Evolutionary conservation across 2,797 vertebrate genomes (phyloP).

Genomic region (Spea hammondii): DNA sequence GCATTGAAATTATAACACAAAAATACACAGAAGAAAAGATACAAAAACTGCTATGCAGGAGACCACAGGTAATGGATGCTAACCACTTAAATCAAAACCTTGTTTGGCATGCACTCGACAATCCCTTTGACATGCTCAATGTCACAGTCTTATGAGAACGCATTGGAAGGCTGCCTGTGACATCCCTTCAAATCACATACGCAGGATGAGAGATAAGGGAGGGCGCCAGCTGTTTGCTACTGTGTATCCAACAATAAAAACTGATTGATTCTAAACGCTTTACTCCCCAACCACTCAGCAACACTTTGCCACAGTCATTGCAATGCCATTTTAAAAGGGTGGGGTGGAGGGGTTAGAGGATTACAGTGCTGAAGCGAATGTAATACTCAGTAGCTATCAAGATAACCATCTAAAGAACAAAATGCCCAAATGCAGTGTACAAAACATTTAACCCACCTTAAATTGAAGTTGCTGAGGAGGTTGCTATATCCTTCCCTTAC

Average conservation of each 20-base stretch:
- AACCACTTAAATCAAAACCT: not conserved
- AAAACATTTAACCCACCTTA: not conserved
- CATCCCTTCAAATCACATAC: constrained; percentile 21
- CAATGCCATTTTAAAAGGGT: constrained; percentile 18
- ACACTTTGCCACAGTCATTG: constrained; percentile 16
- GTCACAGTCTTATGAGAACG: constrained; percentile 28
- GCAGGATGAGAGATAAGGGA: constrained; percentile 28
- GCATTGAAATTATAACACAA: too few relatives aligned
- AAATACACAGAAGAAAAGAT: too few relatives aligned
- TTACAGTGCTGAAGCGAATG: constrained; percentile 3
- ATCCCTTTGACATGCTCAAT: constrained; percentile 36
- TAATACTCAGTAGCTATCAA: constrained; percentile 13
- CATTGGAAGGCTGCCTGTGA: constrained; percentile 33
- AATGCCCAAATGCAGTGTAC: not conserved
- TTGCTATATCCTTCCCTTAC: not conserved
- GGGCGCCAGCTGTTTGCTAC: constrained; percentile 32
- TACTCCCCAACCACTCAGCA: constrained; percentile 27
- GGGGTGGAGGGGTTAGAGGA: constrained; percentile 7
- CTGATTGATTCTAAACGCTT: constrained; percentile 49
- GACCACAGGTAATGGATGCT: not conserved
- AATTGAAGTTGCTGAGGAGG: not conserved
- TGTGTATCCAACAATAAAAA: constrained; percentile 45
- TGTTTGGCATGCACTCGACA: not conserved
- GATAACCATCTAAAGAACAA: constrained; percentile 1
- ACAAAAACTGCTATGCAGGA: not conserved